These are phyloP conservation scores for Enteromius argenteus DNA, from an alignment of 2,797 vertebrate species.

Conservation along the genomic window DNA sequence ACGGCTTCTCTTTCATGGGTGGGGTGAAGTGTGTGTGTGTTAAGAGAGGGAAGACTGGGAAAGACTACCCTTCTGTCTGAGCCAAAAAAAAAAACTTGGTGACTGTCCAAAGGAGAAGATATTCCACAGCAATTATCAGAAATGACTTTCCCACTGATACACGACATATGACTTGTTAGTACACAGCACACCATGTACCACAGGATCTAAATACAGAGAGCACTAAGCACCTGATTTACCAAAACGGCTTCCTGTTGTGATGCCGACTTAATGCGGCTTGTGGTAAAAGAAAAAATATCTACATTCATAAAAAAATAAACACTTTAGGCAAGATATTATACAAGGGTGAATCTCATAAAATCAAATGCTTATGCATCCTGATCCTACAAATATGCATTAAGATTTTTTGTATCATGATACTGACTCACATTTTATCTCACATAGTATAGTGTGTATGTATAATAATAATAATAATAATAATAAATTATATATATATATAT, in stretches of 20 bases:
- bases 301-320: neutral
- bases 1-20: slow-evolving; percentile 46
- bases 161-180: neutral
- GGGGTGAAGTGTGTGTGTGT: slow-evolving; percentile 58
- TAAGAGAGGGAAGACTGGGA: neutral
- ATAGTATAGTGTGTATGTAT: no score
- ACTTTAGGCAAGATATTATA: neutral
- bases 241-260: slow-evolving; percentile 12
- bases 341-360: neutral
- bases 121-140: slow-evolving; percentile 25
- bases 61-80: slow-evolving; percentile 1
- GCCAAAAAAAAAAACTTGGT: slow-evolving; percentile 18
- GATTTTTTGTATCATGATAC: neutral
- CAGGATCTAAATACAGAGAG: neutral
- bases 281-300: neutral
- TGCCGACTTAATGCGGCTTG: neutral
- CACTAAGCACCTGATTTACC: slow-evolving; percentile 15
- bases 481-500: no score
- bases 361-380: neutral
- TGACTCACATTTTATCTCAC: neutral
- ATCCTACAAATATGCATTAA: neutral
- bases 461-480: no score
- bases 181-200: neutral
- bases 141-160: slow-evolving; percentile 11
- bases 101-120: slow-evolving; percentile 11